Percentiles rank a stretch among this genome's conserved stretches.
These are phyloP conservation scores for Ecliptopera silaceata DNA, from an alignment of 2,888 invertebrate species.

Conservation along the genomic window DNA sequence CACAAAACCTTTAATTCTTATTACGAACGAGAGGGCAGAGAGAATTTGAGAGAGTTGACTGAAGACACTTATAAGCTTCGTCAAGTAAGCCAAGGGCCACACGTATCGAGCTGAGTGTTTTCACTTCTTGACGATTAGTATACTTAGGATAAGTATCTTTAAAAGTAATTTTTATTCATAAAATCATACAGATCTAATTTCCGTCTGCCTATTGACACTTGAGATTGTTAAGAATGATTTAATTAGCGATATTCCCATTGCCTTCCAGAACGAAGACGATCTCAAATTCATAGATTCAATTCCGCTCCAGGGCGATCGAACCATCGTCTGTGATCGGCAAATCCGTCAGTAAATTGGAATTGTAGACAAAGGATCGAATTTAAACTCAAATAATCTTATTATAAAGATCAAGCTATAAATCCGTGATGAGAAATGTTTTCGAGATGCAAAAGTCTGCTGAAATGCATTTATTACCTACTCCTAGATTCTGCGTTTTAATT, in stretches of 20 bases:
- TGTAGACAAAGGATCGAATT: not conserved
- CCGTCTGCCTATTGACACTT: too few species aligned
- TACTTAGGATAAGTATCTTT: not conserved
- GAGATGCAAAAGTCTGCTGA: not conserved
- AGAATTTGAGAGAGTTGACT: not conserved
- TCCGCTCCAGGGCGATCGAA: not conserved
- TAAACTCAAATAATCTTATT: not conserved
- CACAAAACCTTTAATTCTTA: not conserved
- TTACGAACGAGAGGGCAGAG: not conserved
- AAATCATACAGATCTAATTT: not conserved
- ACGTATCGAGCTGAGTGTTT: constrained; percentile 3
- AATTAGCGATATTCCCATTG: too few species aligned
- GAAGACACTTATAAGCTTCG: constrained; percentile 6
- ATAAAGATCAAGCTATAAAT: not conserved
- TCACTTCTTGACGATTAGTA: constrained; percentile 8
- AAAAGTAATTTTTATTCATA: not conserved
- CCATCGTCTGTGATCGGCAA: not conserved
- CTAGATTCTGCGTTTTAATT: too few species aligned
- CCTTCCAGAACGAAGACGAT: not conserved
- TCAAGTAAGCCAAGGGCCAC: constrained; percentile 11
- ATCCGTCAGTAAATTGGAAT: not conserved
- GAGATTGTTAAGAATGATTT: too few species aligned
- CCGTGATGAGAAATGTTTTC: constrained; percentile 1
- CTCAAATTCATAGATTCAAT: not conserved
- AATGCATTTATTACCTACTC: too few species aligned